phyloP scores from a whole-genome alignment of 2,797 vertebrate genomes.

The Falco rusticolus region DNA sequence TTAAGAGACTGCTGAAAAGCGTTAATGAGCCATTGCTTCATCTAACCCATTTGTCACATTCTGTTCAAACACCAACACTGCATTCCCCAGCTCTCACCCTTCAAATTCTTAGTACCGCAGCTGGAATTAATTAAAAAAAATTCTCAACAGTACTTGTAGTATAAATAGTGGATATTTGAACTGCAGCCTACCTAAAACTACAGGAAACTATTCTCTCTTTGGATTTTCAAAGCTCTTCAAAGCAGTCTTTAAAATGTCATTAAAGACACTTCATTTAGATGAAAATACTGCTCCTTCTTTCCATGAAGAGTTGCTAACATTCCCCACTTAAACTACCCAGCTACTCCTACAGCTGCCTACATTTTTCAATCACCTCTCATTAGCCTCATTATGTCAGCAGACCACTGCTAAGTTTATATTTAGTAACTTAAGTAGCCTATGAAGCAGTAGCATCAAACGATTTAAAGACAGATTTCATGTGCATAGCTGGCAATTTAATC shows the following conservation, averaged over 20 bases:
- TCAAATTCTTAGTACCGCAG: neutral
- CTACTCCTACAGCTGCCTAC: conserved; percentile 12
- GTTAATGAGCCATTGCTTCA: neutral
- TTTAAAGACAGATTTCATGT: neutral
- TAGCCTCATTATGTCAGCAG: neutral
- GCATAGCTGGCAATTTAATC: neutral
- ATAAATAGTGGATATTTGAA: neutral
- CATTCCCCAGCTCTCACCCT: neutral
- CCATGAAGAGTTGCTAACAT: neutral
- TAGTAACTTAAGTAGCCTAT: neutral
- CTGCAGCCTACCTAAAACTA: conserved; percentile 1
- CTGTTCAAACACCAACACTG: neutral
- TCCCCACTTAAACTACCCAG: neutral
- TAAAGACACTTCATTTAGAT: neutral
- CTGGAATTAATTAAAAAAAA: neutral
- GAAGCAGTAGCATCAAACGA: neutral
- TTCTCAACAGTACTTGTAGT: neutral
- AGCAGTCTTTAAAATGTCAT: neutral
- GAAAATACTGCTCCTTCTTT: neutral
- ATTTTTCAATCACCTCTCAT: neutral
- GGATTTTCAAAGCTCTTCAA: neutral
- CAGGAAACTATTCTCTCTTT: neutral
- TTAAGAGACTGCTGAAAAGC: neutral
- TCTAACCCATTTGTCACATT: neutral
- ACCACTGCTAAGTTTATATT: neutral